Evolutionary conservation across 2,113 vertebrate species (phyloP).

Genomic region (Lepus europaeus): DNA sequence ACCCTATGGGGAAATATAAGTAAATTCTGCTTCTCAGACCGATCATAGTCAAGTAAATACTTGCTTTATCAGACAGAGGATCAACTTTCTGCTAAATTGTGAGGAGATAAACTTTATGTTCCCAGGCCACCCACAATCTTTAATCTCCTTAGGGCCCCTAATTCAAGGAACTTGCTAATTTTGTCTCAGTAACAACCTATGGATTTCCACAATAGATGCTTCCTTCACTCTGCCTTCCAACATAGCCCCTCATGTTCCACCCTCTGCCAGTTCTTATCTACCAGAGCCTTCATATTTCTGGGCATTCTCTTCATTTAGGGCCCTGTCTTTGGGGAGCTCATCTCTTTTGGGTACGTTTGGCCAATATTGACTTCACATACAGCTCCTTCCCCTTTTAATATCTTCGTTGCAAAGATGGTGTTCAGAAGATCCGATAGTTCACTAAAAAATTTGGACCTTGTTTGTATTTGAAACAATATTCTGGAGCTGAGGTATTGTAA

Average conservation of each 20-base stretch:
- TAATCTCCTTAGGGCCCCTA: neutral
- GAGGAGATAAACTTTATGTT: neutral
- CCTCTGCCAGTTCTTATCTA: neutral
- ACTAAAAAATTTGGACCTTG: neutral
- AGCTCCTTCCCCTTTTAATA: neutral
- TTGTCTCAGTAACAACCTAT: neutral
- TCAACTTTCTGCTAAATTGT: neutral
- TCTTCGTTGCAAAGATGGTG: neutral
- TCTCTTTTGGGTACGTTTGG: neutral
- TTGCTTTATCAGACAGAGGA: neutral
- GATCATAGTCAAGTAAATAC: neutral
- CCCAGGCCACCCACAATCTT: neutral
- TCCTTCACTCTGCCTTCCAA: neutral
- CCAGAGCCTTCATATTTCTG: neutral
- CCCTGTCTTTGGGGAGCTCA: neutral
- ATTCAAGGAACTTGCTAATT: slow-evolving; percentile 3
- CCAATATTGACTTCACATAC: neutral
- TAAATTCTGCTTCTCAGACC: neutral
- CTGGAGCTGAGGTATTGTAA: neutral
- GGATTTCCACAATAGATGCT: neutral
- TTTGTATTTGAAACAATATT: neutral
- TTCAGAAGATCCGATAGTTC: slow-evolving; percentile 29
- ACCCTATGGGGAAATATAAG: neutral
- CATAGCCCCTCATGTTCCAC: neutral
- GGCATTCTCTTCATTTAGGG: neutral